phyloP scores from a whole-genome alignment of 2,113 vertebrate genomes.

The Euleptes europaea region DNA sequence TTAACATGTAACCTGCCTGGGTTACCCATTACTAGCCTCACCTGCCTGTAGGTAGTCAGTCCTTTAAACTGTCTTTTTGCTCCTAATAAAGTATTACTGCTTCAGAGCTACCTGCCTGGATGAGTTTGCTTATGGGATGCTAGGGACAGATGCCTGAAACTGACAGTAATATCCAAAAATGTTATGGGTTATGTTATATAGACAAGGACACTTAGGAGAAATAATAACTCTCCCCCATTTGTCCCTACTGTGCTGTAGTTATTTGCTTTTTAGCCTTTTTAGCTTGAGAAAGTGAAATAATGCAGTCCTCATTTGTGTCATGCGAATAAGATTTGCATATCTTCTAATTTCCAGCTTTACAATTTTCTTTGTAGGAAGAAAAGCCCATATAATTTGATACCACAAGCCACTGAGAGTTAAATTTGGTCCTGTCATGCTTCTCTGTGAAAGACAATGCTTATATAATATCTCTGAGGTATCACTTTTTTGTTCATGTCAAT shows the following conservation, averaged over 20 bases:
- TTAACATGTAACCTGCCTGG: too few species aligned
- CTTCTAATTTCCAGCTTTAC: constrained; percentile 40
- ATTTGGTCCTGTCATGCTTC: constrained; percentile 49
- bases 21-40: too few species aligned
- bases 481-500: constrained; percentile 50
- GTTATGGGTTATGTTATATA: neutral
- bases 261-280: neutral
- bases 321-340: constrained; percentile 22
- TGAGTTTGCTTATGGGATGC: too few species aligned
- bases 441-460: constrained; percentile 58
- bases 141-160: too few species aligned
- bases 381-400: constrained; percentile 37
- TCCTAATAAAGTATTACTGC: too few species aligned
- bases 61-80: too few species aligned
- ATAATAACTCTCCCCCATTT: neutral
- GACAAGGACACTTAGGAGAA: neutral
- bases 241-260: neutral
- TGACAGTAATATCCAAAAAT: neutral
- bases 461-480: constrained; percentile 48
- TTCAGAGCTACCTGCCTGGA: too few species aligned
- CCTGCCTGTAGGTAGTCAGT: too few species aligned
- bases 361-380: constrained; percentile 33
- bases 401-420: constrained; percentile 35
- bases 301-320: constrained; percentile 15
- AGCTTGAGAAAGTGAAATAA: neutral